Conservation (phyloP, 2,797 vertebrate genomes). For the Peromyscus nudipes region DNA sequence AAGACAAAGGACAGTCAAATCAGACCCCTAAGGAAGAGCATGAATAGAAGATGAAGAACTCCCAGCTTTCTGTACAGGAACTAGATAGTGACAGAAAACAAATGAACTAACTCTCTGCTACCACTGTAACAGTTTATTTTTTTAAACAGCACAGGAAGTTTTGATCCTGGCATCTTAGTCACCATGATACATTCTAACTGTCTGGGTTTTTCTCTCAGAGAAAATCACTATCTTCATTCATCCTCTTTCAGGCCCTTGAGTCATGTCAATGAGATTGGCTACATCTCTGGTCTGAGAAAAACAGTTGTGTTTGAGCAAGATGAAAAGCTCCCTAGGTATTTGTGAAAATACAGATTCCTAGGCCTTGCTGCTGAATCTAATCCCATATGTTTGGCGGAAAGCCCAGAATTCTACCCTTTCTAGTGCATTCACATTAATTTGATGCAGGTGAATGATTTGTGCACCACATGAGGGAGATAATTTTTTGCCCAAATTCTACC, state of each 20-base stretch:
- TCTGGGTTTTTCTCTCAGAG: not conserved
- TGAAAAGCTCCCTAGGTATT: not conserved
- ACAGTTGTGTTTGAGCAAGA: not conserved
- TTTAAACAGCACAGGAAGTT: not conserved
- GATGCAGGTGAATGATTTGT: conserved; percentile 58
- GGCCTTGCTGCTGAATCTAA: not conserved
- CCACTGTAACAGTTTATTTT: not conserved
- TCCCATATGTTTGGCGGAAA: not conserved
- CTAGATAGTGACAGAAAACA: not conserved
- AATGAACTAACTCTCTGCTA: not conserved
- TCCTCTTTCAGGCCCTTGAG: not conserved
- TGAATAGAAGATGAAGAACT: not conserved
- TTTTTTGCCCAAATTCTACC: conserved; percentile 29
- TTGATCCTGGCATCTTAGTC: not conserved
- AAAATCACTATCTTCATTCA: not conserved
- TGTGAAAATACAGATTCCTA: not conserved
- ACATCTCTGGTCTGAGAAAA: not conserved
- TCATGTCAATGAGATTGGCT: not conserved
- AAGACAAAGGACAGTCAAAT: not conserved
- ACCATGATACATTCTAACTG: not conserved
- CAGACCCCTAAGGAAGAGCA: not conserved
- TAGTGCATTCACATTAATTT: not conserved
- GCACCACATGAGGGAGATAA: not conserved
- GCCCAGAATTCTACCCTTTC: not conserved
- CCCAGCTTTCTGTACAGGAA: not conserved